These are phyloP conservation scores for Anthopleura sola DNA, from an alignment of 64 coral and sea anemone genomes.

Conservation along the genomic window DNA sequence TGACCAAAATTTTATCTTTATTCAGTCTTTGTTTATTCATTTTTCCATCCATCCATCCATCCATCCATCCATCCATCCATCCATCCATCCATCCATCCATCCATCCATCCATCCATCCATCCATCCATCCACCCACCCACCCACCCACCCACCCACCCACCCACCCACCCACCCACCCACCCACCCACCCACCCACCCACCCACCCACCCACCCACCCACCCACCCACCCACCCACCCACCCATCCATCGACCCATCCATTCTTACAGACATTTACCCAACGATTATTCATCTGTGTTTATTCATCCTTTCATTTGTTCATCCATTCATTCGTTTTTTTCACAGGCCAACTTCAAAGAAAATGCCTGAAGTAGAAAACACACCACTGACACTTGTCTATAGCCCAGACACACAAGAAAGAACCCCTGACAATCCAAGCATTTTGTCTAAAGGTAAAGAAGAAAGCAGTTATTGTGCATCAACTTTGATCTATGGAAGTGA, in stretches of 20 bases:
- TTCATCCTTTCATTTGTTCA: not conserved
- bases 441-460: not conserved
- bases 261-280: not conserved
- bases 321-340: not conserved
- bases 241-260: too few species aligned
- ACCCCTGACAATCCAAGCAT: conserved; percentile 1
- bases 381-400: conserved; percentile 8
- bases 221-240: too few species aligned
- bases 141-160: too few species aligned
- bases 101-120: not conserved
- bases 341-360: conserved; percentile 7
- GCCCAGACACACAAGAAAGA: conserved; percentile 6
- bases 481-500: conserved; percentile 38
- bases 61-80: not conserved
- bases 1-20: too few species aligned
- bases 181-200: too few species aligned
- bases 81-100: not conserved
- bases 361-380: conserved; percentile 9
- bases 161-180: too few species aligned
- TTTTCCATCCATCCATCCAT: too few species aligned
- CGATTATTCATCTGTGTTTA: not conserved
- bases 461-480: not conserved
- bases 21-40: too few species aligned
- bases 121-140: too few species aligned
- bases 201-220: too few species aligned